phyloP scores from a whole-genome alignment of 2,888 invertebrate genomes.

The Orthosia gothica region DNA sequence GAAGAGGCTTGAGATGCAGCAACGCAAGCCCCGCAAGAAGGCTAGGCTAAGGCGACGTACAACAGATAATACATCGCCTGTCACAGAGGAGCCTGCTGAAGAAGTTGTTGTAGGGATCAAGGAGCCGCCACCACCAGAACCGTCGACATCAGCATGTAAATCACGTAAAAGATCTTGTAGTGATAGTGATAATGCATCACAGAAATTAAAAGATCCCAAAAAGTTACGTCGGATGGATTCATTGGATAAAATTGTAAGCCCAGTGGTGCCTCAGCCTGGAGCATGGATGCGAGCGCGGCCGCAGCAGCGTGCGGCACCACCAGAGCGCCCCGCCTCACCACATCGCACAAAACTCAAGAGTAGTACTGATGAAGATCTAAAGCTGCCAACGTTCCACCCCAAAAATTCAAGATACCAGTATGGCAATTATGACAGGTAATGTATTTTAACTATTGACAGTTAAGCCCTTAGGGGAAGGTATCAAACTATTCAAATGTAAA shows the following conservation, averaged over 20 bases:
- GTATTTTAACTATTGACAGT: background rate
- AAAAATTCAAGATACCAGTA: conserved; percentile 96
- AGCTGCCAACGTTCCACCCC: conserved; percentile 93
- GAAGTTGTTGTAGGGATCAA: conserved; percentile 82
- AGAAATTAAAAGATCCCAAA: conserved; percentile 89
- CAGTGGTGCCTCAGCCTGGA: conserved; percentile 97
- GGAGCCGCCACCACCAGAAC: conserved; percentile 84
- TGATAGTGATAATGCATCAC: conserved; percentile 91
- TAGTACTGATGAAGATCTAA: conserved; percentile 84
- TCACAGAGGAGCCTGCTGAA: conserved; percentile 73
- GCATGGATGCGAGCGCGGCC: conserved; percentile 94
- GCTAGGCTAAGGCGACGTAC: conserved; percentile 91
- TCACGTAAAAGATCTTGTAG: conserved; percentile 89
- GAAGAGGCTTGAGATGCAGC: conserved; percentile 94
- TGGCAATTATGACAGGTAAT: conserved; percentile 97
- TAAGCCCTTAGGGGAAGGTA: conserved; percentile 3
- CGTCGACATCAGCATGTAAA: conserved; percentile 84
- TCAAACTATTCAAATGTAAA: conserved; percentile 26
- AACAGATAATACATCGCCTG: conserved; percentile 86
- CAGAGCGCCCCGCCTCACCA: conserved; percentile 89
- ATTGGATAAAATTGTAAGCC: conserved; percentile 97
- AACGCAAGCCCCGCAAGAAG: conserved; percentile 93
- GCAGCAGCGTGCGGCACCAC: conserved; percentile 82
- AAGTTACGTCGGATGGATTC: conserved; percentile 93
- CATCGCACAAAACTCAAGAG: conserved; percentile 82